Base-by-base conservation (phyloP, 2,113 vertebrate genomes). In the Silurus glanis region DNA sequence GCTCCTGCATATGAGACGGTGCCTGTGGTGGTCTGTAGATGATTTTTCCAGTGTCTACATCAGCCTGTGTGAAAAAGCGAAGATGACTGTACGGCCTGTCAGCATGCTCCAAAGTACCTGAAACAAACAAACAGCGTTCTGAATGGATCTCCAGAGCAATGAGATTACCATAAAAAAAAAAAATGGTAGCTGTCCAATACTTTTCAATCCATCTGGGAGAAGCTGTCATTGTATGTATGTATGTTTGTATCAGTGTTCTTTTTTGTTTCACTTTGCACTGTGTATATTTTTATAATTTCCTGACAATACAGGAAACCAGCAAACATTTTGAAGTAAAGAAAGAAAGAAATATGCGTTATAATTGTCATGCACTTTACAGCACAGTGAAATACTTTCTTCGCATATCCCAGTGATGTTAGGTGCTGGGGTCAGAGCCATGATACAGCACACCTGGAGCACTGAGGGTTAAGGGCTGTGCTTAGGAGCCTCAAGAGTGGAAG, bases 1-100 rank as follows among this genome's bases (percentile, higher is more conserved):
- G 95, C 91, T 98, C 97, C 91, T 96, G 95, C 13, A 98, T 92
- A 89, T 98, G 96, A 0, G 96, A 92, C 0, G 96, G 96, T 0
- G 97, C 96, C 0, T 83, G 49, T 0, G 97, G 98, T 0, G 98
- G 98, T 0, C 97, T 94, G 90, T 99, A 99, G 47, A 96, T 49
- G 17, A 99, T 95, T 89, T 94, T 96, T 5, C 96, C 96, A 0
- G 89, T 87, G 92, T 96, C 95, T 51, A 99, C 90, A 62, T 99
- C 98, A 0, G 95, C 95, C 92, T 99, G 98, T 3, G 93, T 96
- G 94, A 99, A 99, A 86, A 90, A 91, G 10, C 7, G 92, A 72
- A 93, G 94, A 0, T 96, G 91, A 13, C 88, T 83, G 82, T 94
- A 92, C 1, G 97, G 96, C 21, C 87, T 90, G 90, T 97, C 96